phyloP scores from a whole-genome alignment of 1,140 invertebrate species.

The Zophobas atratus region DNA sequence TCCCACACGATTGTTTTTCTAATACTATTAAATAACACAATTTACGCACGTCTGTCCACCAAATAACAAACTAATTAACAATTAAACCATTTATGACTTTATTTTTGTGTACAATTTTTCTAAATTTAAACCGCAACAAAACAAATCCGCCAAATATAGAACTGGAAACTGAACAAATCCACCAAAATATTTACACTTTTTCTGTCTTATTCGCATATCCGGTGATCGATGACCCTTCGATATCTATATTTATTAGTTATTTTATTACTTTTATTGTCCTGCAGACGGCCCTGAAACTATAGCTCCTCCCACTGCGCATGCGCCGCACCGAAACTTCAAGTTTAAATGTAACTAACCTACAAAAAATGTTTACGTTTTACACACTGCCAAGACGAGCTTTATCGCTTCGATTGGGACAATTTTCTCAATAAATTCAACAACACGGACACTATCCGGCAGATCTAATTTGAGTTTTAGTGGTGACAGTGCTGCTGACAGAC shows the following conservation, averaged over 20 bases:
- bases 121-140: background rate
- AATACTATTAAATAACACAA: too few relatives aligned
- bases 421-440: constrained; percentile 18
- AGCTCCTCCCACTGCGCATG: constrained; percentile 9
- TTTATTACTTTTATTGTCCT: background rate
- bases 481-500: background rate
- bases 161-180: background rate
- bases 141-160: background rate
- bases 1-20: too few relatives aligned
- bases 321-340: constrained; percentile 8
- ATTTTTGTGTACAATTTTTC: background rate
- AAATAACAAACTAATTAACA: background rate
- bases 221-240: constrained; percentile 31
- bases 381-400: background rate
- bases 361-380: constrained; percentile 49
- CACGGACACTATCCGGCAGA: constrained; percentile 10
- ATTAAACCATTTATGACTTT: background rate
- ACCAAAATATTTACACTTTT: background rate
- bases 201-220: constrained; percentile 1
- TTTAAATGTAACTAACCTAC: constrained; percentile 45
- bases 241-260: constrained; percentile 12
- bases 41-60: too few relatives aligned
- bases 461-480: constrained; percentile 18
- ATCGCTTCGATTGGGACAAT: constrained; percentile 4
- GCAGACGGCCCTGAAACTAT: background rate